A percentile compares a stretch with the other conserved stretches of the same genome.
phyloP scores from a whole-genome alignment of 2,888 invertebrate genomes.

The Actias luna region DNA sequence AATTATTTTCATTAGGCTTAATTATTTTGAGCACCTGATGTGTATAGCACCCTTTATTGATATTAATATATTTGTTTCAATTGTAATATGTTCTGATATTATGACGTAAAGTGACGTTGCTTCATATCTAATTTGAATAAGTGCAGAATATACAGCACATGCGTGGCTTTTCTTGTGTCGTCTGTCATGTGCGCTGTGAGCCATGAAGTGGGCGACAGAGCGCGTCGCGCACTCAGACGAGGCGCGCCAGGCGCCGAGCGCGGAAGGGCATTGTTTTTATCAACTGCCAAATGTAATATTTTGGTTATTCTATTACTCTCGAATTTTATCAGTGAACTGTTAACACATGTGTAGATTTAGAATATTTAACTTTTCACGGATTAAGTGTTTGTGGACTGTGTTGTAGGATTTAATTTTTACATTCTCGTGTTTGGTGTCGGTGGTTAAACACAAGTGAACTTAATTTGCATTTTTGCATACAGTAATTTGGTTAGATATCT shows the following conservation, averaged over 20 bases:
- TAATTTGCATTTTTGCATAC: slow-evolving; percentile 44
- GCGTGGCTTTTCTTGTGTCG: slow-evolving; percentile 64
- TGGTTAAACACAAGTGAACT: slow-evolving; percentile 18
- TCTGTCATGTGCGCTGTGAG: slow-evolving; percentile 36
- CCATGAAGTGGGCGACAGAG: slow-evolving; percentile 38
- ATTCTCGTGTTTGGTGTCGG: slow-evolving; percentile 30
- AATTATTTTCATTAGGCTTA: too few species aligned
- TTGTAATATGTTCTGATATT: not conserved
- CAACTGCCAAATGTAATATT: slow-evolving; percentile 29
- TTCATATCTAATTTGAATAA: slow-evolving; percentile 59
- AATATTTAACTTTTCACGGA: slow-evolving; percentile 9
- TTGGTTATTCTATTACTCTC: slow-evolving; percentile 15
- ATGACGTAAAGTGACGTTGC: slow-evolving; percentile 31
- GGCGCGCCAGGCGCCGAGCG: slow-evolving; percentile 57
- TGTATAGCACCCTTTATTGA: too few species aligned
- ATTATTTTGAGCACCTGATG: too few species aligned
- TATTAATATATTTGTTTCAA: not conserved
- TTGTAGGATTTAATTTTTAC: slow-evolving; percentile 6
- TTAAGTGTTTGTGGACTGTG: slow-evolving; percentile 21
- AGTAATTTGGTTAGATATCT: slow-evolving; percentile 45
- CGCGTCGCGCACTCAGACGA: slow-evolving; percentile 52
- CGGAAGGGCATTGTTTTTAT: slow-evolving; percentile 57
- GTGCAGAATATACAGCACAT: slow-evolving; percentile 67
- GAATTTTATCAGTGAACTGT: slow-evolving; percentile 21
- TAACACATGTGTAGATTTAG: not conserved